These are phyloP conservation scores for Smittia aterrima DNA, from an alignment of 2,888 invertebrate genomes.

Conservation along the genomic window DNA sequence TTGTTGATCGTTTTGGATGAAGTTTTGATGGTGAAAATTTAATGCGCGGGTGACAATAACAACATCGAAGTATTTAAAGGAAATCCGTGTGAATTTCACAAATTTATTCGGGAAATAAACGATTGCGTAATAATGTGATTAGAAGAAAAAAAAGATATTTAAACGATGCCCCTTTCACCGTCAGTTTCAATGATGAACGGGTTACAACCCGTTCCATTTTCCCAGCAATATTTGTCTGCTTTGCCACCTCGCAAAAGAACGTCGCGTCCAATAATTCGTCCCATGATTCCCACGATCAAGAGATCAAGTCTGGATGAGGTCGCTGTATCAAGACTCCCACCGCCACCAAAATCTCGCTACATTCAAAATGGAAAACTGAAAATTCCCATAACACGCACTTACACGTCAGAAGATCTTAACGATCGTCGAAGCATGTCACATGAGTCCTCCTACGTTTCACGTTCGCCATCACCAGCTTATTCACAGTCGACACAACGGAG, in stretches of 20 bases:
- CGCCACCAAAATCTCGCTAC: slow-evolving; percentile 28
- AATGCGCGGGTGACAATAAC: background rate
- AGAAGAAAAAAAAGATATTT: background rate
- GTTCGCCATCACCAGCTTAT: slow-evolving; percentile 62
- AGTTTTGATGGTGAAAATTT: slow-evolving; percentile 3
- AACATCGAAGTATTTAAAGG: background rate
- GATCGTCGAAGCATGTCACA: slow-evolving; percentile 42
- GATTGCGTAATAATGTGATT: slow-evolving; percentile 9
- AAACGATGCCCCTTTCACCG: slow-evolving; percentile 37
- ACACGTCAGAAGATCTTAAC: background rate
- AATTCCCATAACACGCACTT: slow-evolving; percentile 29
- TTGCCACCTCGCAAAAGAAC: background rate
- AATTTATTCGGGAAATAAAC: background rate
- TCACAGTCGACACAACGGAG: slow-evolving; percentile 49
- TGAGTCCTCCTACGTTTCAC: slow-evolving; percentile 53
- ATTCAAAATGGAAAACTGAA: slow-evolving; percentile 30
- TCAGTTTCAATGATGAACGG: slow-evolving; percentile 39
- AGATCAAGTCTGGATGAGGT: slow-evolving; percentile 3
- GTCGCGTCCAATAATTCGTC: slow-evolving; percentile 13
- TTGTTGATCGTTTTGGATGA: background rate
- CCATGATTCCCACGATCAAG: background rate
- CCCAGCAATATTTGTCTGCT: background rate
- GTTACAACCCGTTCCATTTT: slow-evolving; percentile 1
- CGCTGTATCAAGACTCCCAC: slow-evolving; percentile 4
- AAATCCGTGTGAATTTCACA: background rate